phyloP scores from a whole-genome alignment of 2,888 invertebrate species.

The Lycia hirtaria region DNA sequence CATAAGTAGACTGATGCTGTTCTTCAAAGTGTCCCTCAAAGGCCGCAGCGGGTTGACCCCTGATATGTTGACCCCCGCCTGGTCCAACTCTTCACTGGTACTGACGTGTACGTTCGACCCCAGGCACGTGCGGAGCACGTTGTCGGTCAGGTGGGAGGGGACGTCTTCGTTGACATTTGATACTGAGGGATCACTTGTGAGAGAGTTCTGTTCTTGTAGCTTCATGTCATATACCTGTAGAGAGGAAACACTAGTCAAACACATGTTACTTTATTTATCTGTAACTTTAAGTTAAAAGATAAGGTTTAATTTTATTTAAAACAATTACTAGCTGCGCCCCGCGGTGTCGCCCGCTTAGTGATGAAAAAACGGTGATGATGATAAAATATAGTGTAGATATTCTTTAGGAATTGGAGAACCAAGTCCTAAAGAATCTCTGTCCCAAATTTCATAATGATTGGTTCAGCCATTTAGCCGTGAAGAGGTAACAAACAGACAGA shows the following conservation, averaged over 20 bases:
- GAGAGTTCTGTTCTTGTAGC: constrained; percentile 68
- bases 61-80: constrained; percentile 66
- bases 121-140: constrained; percentile 63
- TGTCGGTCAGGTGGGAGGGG: constrained; percentile 63
- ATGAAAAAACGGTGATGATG: too few relatives aligned
- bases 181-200: constrained; percentile 54
- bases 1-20: constrained; percentile 77
- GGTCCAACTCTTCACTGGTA: constrained; percentile 71
- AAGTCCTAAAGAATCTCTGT: too few relatives aligned
- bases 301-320: too few relatives aligned
- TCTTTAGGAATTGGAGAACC: too few relatives aligned
- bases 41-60: constrained; percentile 72
- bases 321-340: too few relatives aligned
- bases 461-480: too few relatives aligned
- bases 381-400: too few relatives aligned
- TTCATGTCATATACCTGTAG: constrained; percentile 74
- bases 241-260: neutral
- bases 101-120: constrained; percentile 74
- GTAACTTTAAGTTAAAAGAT: too few relatives aligned
- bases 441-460: too few relatives aligned
- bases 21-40: constrained; percentile 75
- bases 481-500: too few relatives aligned
- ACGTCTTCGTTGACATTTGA: constrained; percentile 47
- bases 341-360: too few relatives aligned
- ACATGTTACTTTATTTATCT: too few relatives aligned